A percentile compares a stretch with the other conserved stretches of the same genome.
Conservation (phyloP, 1,140 invertebrate species). For the Chrysomallon squamiferum region DNA sequence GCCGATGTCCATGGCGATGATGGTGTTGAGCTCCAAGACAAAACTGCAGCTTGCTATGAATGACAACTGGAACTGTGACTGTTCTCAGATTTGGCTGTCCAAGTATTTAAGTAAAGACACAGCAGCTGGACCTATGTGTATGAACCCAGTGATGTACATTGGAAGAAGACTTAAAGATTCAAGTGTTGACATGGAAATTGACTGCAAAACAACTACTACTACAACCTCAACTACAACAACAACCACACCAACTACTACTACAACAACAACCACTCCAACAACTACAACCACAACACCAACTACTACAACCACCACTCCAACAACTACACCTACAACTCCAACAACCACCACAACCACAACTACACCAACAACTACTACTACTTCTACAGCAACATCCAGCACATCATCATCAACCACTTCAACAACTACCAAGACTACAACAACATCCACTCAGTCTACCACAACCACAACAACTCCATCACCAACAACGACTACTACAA, state of each 20-base stretch:
- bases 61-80: constrained; percentile 38
- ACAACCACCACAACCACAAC: constrained; percentile 3
- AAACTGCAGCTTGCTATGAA: constrained; percentile 10
- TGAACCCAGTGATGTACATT: not conserved
- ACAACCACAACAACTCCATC: constrained; percentile 1
- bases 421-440: constrained; percentile 7
- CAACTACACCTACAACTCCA: constrained; percentile 2
- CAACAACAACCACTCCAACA: constrained; percentile 9
- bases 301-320: not conserved
- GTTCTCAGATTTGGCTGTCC: constrained; percentile 38
- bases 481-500: constrained; percentile 1
- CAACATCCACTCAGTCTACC: not conserved
- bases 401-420: not conserved
- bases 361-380: constrained; percentile 1
- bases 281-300: constrained; percentile 2
- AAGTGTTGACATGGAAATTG: not conserved
- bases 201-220: constrained; percentile 6
- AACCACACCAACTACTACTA: constrained; percentile 1
- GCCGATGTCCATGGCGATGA: constrained; percentile 23
- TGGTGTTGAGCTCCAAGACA: constrained; percentile 16
- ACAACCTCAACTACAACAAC: constrained; percentile 13
- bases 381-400: constrained; percentile 2
- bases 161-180: not conserved
- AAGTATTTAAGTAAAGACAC: constrained; percentile 8
- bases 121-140: constrained; percentile 3